phyloP scores from a whole-genome alignment of 2,113 vertebrate species.

The Cavia aperea region DNA sequence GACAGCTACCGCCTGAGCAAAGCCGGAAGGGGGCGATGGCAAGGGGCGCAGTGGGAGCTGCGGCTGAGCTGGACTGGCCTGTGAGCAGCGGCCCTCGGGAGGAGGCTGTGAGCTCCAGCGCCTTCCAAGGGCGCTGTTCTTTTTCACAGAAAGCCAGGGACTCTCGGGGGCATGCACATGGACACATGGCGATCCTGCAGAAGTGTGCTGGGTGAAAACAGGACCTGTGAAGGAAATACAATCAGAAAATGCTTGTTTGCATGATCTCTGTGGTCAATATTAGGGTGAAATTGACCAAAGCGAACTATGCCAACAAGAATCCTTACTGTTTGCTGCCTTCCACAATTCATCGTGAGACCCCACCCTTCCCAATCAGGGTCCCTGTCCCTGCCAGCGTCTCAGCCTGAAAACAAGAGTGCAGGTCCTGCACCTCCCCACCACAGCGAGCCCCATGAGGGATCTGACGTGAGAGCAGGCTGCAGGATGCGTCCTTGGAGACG shows the following conservation, averaged over 20 bases:
- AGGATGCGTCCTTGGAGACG: conserved; percentile 65
- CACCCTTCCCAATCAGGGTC: conserved; percentile 48
- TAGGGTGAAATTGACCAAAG: neutral
- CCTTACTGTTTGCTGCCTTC: conserved; percentile 35
- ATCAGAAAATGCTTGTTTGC: neutral
- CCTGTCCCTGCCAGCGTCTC: conserved; percentile 63
- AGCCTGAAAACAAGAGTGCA: conserved; percentile 66
- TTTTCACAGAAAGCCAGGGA: neutral
- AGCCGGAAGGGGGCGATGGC: conserved; percentile 12
- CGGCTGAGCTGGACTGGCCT: conserved; percentile 17
- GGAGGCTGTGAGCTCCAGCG: neutral
- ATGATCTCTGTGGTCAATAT: neutral
- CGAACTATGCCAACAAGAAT: conserved; percentile 38
- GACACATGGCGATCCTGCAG: accelerated
- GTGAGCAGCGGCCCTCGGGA: conserved; percentile 12
- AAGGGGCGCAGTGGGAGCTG: conserved; percentile 24
- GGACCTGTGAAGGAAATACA: neutral
- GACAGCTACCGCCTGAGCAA: conserved; percentile 38
- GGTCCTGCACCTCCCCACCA: conserved; percentile 64
- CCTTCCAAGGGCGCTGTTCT: accelerated
- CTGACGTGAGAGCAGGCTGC: conserved; percentile 70
- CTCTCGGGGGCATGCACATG: accelerated
- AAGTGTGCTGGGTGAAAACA: accelerated
- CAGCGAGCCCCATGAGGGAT: conserved; percentile 62
- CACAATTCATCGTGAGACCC: conserved; percentile 54